Base-by-base conservation (phyloP, 2,888 invertebrate genomes). In the Eupithecia exiguata region DNA sequence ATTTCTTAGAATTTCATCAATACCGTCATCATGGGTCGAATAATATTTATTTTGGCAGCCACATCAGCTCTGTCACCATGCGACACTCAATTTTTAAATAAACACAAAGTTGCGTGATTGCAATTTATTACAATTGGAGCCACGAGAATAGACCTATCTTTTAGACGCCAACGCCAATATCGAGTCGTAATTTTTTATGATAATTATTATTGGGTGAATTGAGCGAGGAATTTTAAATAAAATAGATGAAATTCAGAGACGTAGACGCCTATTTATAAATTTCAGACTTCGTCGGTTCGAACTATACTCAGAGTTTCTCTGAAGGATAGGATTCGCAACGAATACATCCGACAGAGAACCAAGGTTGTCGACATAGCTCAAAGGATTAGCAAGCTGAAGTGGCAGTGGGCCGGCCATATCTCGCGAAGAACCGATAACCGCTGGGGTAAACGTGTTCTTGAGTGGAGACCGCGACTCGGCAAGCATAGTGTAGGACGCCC, bases 41-140 rank as follows among this genome's bases (percentile, higher is more conserved):
- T 25, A 14, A 25, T 71, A 36, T 65, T 71, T 75, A 78, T 77
- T 79, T 80, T 74, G 49, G 69, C 7, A 53, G 18, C 66, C 69
- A 71, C 72, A 77, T 79, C 79, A 78, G 61, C 53, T 69, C 69
- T 74, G 72, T 75, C 72, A 70, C 62, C 76, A 72, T 69, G 53
- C 58, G 70, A 70, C 62, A 70, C 70, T 71, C 49, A 35, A 35
- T 69, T 70, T 75, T 73, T 73, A 76, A 74, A 75, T 77, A 77
- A 74, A 76, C 77, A 75, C 71, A 62, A 76, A 78, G 71, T 74
- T 21, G 66, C 70, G 70, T 62, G 76, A 68, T 80, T 76, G 70
- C 76, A 79, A 79, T 79, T 79, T 79, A 80, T 80, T 79, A 74
- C 71, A 58, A 65, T 72, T 74, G 74, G 46, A 62, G 69, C 14